Percentiles rank a stretch among this genome's conserved stretches.
Conservation (phyloP, 2,797 vertebrate genomes). For the Smutsia gigantea region DNA sequence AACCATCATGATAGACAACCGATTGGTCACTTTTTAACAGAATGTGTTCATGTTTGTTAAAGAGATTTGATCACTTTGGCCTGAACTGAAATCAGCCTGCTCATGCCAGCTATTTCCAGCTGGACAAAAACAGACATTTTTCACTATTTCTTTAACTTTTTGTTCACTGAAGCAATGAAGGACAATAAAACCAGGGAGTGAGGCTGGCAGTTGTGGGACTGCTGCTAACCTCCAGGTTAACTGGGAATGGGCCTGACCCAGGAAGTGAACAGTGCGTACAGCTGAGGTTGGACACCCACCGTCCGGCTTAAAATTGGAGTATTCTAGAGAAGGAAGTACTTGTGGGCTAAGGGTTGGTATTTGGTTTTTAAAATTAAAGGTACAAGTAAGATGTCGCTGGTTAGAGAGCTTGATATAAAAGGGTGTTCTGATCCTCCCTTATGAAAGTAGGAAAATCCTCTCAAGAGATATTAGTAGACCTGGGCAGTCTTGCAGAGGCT, state of each 20-base stretch:
- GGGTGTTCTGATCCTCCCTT: not conserved
- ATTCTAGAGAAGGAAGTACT: not conserved
- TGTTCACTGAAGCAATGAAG: not conserved
- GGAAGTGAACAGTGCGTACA: not conserved
- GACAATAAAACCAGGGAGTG: not conserved
- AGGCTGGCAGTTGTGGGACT: not conserved
- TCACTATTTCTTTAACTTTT: not conserved
- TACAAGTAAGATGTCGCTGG: not conserved
- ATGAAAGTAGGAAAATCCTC: not conserved
- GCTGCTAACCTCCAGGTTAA: not conserved
- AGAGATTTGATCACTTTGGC: not conserved
- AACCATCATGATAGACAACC: not conserved
- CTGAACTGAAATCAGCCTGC: not conserved
- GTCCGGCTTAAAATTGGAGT: not conserved
- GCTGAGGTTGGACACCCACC: not conserved
- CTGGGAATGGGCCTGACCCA: not conserved
- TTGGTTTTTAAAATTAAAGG: not conserved
- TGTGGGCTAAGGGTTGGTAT: not conserved
- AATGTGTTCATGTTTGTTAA: not conserved
- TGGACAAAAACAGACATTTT: not conserved
- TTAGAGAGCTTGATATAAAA: conserved; percentile 15
- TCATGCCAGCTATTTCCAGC: not conserved
- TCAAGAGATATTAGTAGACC: not conserved
- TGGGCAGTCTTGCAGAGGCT: not conserved
- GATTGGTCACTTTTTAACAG: conserved; percentile 11